These are phyloP conservation scores for Piscicola geometra DNA, from an alignment of 2,888 invertebrate genomes.

Conservation along the genomic window DNA sequence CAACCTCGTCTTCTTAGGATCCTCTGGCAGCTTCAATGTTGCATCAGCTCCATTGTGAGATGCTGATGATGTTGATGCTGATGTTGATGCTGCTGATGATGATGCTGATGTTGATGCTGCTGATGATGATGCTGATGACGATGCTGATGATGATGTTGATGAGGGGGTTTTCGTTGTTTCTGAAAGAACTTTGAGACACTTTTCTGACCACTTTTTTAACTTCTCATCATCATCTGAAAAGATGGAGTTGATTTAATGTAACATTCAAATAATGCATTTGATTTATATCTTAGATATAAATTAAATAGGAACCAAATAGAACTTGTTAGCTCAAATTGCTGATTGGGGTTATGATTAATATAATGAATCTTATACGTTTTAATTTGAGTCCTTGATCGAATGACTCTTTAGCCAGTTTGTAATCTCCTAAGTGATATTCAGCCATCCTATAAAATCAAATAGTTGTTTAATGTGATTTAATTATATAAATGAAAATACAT, in stretches of 20 bases:
- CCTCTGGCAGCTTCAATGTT: not conserved
- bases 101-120: not conserved
- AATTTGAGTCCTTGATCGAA: conserved; percentile 39
- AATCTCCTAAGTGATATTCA: conserved; percentile 42
- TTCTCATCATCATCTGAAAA: conserved; percentile 41
- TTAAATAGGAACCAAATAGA: too few relatives aligned
- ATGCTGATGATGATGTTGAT: not conserved
- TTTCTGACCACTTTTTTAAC: conserved; percentile 48
- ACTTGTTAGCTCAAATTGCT: too few relatives aligned
- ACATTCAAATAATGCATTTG: too few relatives aligned
- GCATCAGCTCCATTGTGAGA: not conserved
- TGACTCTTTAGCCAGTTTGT: conserved; percentile 46
- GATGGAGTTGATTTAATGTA: too few relatives aligned
- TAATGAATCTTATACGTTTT: conserved; percentile 9
- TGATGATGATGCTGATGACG: too few relatives aligned
- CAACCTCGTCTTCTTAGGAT: conserved; percentile 5
- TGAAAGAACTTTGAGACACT: conserved; percentile 48
- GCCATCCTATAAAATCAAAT: conserved; percentile 20
- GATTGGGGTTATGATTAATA: not conserved
- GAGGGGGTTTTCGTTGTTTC: not conserved
- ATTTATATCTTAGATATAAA: too few relatives aligned
- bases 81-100: not conserved
- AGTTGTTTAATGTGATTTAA: not conserved
- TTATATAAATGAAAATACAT: not conserved
- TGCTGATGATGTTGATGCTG: not conserved